phyloP scores from a whole-genome alignment of 2,888 invertebrate species.

The Halictus ligatus region DNA sequence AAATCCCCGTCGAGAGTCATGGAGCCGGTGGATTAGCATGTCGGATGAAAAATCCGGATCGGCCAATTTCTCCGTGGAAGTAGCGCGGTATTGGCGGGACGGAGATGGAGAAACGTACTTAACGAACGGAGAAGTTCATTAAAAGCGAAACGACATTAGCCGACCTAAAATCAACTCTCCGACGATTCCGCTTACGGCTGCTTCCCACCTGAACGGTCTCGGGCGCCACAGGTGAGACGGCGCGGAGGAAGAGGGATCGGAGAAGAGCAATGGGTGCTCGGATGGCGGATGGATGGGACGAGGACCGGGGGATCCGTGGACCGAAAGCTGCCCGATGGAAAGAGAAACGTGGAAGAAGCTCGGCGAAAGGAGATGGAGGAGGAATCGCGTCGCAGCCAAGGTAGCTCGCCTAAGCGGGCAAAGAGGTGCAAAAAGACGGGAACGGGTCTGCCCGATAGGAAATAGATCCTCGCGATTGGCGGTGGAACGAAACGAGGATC shows the following conservation, averaged over 20 bases:
- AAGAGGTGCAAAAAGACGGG: slow-evolving; percentile 65
- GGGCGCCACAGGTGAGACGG: slow-evolving; percentile 65
- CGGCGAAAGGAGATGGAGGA: slow-evolving; percentile 45
- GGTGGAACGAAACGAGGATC: slow-evolving; percentile 55
- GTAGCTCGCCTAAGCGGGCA: slow-evolving; percentile 43
- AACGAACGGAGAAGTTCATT: slow-evolving; percentile 84
- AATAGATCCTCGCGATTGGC: slow-evolving; percentile 80
- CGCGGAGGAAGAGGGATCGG: not conserved
- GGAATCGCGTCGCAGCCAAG: slow-evolving; percentile 59
- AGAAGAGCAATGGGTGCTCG: slow-evolving; percentile 17
- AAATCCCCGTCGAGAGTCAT: not conserved
- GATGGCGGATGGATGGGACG: slow-evolving; percentile 15
- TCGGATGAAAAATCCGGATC: slow-evolving; percentile 26
- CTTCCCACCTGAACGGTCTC: slow-evolving; percentile 62
- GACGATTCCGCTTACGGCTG: slow-evolving; percentile 66
- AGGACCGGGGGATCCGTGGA: not conserved
- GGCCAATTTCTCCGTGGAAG: slow-evolving; percentile 47
- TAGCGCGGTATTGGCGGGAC: slow-evolving; percentile 70
- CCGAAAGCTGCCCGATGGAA: slow-evolving; percentile 13
- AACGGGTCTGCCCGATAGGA: slow-evolving; percentile 78
- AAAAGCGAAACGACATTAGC: slow-evolving; percentile 84
- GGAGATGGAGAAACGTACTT: slow-evolving; percentile 83
- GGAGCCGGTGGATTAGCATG: not conserved
- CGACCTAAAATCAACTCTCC: slow-evolving; percentile 83
- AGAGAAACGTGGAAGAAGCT: slow-evolving; percentile 37